These are phyloP conservation scores for Felis catus DNA, from an alignment of 2,113 vertebrate species.

Conservation along the genomic window F.catus_Fca126_mat1.0 CM031412.1:151188501-151189000, in stretches of 20 bases:
- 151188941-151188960: too few species aligned
- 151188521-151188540: conserved; percentile 15
- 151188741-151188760: not conserved
- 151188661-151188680: not conserved
- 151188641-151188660: not conserved
- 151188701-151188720: not conserved
- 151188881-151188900: too few species aligned
- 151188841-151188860: not conserved
- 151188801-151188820: not conserved
- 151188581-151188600: not conserved
- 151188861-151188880: too few species aligned
- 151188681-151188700: not conserved
- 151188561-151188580: not conserved
- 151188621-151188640: not conserved
- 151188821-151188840: conserved; percentile 22
- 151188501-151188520: not conserved
- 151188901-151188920: too few species aligned
- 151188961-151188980: too few species aligned
- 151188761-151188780: not conserved
- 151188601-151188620: not conserved
- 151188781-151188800: not conserved
- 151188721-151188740: not conserved
- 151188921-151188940: too few species aligned
- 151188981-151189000: too few species aligned
- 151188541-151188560: not conserved